Conservation (phyloP, 1,140 invertebrate genomes). For the Ips nitidus region DNA sequence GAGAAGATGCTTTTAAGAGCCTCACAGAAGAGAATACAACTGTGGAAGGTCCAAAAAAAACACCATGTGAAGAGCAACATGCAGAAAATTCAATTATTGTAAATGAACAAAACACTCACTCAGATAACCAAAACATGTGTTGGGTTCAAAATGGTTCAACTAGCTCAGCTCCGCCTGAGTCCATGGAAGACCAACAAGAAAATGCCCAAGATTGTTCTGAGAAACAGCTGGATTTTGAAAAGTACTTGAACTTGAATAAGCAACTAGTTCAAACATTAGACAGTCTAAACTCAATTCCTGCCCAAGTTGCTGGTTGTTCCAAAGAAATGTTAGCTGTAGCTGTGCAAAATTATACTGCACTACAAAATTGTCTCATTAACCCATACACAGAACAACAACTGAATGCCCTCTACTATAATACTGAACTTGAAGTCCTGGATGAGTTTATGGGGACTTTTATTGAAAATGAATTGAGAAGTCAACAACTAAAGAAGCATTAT, state of each 20-base stretch:
- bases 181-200: too few species aligned
- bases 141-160: too few species aligned
- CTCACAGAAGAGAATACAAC: too few species aligned
- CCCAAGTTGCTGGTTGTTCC: neutral
- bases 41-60: too few species aligned
- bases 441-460: conserved; percentile 55
- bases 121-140: too few species aligned
- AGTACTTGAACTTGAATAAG: conserved; percentile 29
- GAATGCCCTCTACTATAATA: conserved; percentile 58
- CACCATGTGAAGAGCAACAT: too few species aligned
- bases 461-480: conserved; percentile 57
- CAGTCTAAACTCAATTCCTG: conserved; percentile 22
- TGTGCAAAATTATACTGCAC: neutral
- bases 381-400: conserved; percentile 59
- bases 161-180: too few species aligned
- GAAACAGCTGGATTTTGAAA: conserved; percentile 13
- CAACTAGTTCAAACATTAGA: conserved; percentile 28
- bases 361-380: conserved; percentile 34
- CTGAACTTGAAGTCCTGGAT: conserved; percentile 55
- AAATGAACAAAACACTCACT: too few species aligned
- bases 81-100: too few species aligned
- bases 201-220: too few species aligned
- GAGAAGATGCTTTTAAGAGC: too few species aligned
- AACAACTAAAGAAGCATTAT: conserved; percentile 58
- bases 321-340: neutral